A percentile compares a stretch with the other conserved stretches of the same genome.
Evolutionary conservation across 2,113 vertebrate genomes (phyloP).

Genomic region (Microcebus jonahi): DNA sequence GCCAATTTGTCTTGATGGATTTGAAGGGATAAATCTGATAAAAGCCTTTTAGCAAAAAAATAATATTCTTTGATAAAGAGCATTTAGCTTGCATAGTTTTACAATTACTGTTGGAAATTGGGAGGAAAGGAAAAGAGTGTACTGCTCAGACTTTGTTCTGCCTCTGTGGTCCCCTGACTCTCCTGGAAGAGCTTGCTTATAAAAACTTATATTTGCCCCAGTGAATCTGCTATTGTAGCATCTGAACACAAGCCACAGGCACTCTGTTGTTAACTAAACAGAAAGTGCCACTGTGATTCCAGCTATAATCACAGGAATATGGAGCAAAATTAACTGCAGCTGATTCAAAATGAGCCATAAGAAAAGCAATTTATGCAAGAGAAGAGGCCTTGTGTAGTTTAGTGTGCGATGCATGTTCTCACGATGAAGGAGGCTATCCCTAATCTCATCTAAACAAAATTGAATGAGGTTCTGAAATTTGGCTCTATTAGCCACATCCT

Average conservation of each 20-base stretch:
- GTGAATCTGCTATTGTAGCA: slow-evolving; percentile 13
- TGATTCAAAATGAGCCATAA: background rate
- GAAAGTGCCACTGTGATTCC: slow-evolving; percentile 45
- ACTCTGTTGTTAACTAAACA: slow-evolving; percentile 63
- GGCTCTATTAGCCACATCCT: background rate
- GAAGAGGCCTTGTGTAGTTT: background rate
- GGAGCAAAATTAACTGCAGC: slow-evolving; percentile 46
- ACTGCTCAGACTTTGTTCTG: slow-evolving; percentile 27
- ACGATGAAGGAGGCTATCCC: background rate
- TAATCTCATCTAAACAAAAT: background rate
- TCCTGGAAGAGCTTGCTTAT: slow-evolving; percentile 46
- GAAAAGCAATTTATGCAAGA: background rate
- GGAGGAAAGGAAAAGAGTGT: background rate
- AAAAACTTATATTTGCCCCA: slow-evolving; percentile 33
- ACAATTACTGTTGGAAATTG: slow-evolving; percentile 59
- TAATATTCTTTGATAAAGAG: slow-evolving; percentile 42
- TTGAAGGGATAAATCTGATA: slow-evolving; percentile 33
- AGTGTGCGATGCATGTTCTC: background rate
- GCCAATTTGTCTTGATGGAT: slow-evolving; percentile 50
- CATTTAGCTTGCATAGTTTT: slow-evolving; percentile 39
- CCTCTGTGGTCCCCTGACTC: background rate
- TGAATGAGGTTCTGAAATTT: background rate
- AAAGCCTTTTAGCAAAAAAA: slow-evolving; percentile 52
- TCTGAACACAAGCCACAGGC: slow-evolving; percentile 24
- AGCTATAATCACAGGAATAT: slow-evolving; percentile 47